phyloP scores from a whole-genome alignment of 2,113 vertebrate species.

The Microcebus tavaratra region DNA sequence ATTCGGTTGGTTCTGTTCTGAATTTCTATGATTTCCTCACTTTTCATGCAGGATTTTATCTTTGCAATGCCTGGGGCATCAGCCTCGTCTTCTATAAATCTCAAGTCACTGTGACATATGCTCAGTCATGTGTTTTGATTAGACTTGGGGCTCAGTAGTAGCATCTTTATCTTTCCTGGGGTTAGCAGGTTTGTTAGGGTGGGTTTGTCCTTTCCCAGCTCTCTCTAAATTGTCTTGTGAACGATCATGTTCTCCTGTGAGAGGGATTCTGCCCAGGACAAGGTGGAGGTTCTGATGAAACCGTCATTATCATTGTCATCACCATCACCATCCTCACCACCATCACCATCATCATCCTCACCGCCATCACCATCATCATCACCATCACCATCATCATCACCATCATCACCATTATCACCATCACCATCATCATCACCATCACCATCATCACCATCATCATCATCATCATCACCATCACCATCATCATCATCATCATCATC shows the following conservation, averaged over 20 bases:
- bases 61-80: neutral
- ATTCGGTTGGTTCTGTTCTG: neutral
- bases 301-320: too few species aligned
- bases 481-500: rapidly evolving
- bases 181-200: neutral
- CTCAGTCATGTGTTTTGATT: neutral
- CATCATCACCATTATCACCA: rapidly evolving
- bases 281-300: neutral
- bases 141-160: neutral
- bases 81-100: neutral
- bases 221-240: neutral
- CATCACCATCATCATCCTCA: too few species aligned
- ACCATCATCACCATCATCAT: rapidly evolving
- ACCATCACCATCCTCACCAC: rapidly evolving
- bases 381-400: neutral
- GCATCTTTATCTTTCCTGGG: neutral
- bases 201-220: neutral
- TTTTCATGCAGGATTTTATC: neutral
- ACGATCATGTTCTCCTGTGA: neutral
- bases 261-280: neutral
- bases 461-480: rapidly evolving
- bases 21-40: neutral
- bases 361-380: rapidly evolving
- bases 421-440: rapidly evolving
- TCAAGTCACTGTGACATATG: neutral